These are phyloP conservation scores for Diaperis boleti DNA, from an alignment of 2,888 invertebrate species.

Conservation along the genomic window DNA sequence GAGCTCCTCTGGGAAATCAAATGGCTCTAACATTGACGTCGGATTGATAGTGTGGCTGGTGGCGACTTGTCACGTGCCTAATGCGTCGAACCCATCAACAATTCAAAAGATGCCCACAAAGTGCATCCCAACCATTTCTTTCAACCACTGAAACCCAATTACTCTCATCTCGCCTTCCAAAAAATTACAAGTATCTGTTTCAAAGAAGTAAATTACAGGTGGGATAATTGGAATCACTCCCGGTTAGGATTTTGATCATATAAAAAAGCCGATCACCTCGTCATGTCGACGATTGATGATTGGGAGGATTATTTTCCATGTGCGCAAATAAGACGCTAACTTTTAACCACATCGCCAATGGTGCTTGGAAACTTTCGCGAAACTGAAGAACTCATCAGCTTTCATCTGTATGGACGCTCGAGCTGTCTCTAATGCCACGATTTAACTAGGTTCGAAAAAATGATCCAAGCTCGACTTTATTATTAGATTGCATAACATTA, in stretches of 20 bases:
- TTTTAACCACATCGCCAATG: constrained; percentile 2
- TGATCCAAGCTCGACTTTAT: too few relatives aligned
- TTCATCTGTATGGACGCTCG: not conserved
- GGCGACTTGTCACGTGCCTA: constrained; percentile 43
- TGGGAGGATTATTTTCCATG: constrained; percentile 10
- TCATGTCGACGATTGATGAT: constrained; percentile 17
- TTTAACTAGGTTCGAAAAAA: not conserved
- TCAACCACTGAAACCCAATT: constrained; percentile 24
- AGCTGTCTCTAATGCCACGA: not conserved
- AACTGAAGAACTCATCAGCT: not conserved
- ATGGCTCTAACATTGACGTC: constrained; percentile 51
- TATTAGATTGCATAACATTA: too few relatives aligned
- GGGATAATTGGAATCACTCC: constrained; percentile 34
- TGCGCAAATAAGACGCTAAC: constrained; percentile 18
- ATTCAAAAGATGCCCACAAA: constrained; percentile 41
- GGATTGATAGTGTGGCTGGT: constrained; percentile 49
- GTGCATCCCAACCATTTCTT: constrained; percentile 39
- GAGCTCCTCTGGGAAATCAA: constrained; percentile 53
- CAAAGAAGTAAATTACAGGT: constrained; percentile 36
- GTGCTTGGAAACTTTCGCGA: constrained; percentile 3
- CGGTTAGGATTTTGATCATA: constrained; percentile 8
- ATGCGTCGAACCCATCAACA: constrained; percentile 41
- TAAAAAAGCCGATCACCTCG: constrained; percentile 26
- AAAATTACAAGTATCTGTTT: constrained; percentile 32
- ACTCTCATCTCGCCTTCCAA: constrained; percentile 24